Conservation (phyloP, 2,797 vertebrate genomes). For the Chelmon rostratus region DNA sequence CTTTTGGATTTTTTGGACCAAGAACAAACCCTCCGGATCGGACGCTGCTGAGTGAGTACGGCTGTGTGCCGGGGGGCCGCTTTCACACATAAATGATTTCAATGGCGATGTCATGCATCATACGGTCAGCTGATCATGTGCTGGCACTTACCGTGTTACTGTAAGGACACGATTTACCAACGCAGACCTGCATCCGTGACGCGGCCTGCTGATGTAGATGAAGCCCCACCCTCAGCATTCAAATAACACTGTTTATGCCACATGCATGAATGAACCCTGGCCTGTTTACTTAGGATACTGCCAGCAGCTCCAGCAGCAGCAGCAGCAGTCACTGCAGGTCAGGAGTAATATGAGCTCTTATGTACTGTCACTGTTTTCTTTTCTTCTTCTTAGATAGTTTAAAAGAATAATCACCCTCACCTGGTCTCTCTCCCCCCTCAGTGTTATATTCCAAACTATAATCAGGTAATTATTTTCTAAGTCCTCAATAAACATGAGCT, state of each 20-base stretch:
- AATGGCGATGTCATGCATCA: slow-evolving; percentile 50
- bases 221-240: slow-evolving; percentile 71
- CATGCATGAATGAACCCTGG: slow-evolving; percentile 59
- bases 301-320: slow-evolving; percentile 10
- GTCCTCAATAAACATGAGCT: neutral
- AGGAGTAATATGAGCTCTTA: neutral
- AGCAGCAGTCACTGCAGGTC: slow-evolving; percentile 16
- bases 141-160: neutral
- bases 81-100: neutral
- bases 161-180: slow-evolving; percentile 29
- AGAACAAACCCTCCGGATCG: neutral
- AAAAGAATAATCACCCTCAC: neutral
- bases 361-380: neutral
- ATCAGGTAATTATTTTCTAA: neutral
- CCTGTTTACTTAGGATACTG: slow-evolving; percentile 31
- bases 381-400: neutral
- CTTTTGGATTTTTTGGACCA: neutral
- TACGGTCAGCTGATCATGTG: slow-evolving; percentile 51
- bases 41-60: slow-evolving; percentile 47
- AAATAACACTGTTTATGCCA: slow-evolving; percentile 43
- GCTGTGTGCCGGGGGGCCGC: neutral
- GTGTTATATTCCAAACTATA: neutral
- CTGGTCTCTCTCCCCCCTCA: neutral
- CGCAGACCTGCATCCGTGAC: slow-evolving; percentile 62
- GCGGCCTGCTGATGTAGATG: slow-evolving; percentile 59